Conservation (phyloP, 2,113 vertebrate species). For the Zeus faber region DNA sequence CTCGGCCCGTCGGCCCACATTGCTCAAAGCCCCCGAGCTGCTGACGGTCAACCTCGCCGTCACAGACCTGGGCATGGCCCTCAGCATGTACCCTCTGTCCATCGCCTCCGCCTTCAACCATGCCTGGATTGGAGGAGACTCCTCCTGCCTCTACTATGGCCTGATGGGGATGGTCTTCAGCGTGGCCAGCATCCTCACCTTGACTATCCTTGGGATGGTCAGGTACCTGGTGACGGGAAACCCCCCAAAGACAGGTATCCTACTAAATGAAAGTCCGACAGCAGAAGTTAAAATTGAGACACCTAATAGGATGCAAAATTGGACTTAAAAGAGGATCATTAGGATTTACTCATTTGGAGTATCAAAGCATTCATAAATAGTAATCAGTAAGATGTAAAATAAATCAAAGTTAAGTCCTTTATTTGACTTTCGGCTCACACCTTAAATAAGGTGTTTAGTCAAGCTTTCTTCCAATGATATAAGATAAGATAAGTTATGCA, state of each 20-base stretch:
- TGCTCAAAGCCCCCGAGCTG: conserved; percentile 62
- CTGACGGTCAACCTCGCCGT: conserved; percentile 62
- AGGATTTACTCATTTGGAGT: too few relatives aligned
- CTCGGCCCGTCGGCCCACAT: conserved; percentile 16
- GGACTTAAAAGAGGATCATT: too few relatives aligned
- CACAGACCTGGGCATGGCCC: conserved; percentile 66
- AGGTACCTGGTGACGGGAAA: conserved; percentile 57
- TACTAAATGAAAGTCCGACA: too few relatives aligned
- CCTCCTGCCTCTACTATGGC: conserved; percentile 60
- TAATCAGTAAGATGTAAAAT: too few relatives aligned
- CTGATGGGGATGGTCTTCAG: conserved; percentile 71
- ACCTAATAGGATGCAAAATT: too few relatives aligned
- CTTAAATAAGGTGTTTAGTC: too few relatives aligned
- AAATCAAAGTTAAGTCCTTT: too few relatives aligned
- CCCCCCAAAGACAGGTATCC: conserved; percentile 54
- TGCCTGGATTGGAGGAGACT: conserved; percentile 60
- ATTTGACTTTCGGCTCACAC: too few relatives aligned
- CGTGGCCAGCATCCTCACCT: conserved; percentile 65
- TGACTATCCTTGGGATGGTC: conserved; percentile 60
- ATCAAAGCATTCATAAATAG: too few relatives aligned
- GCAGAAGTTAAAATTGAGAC: too few relatives aligned
- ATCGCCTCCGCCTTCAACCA: conserved; percentile 63
- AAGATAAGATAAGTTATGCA: too few relatives aligned
- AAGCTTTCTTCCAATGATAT: too few relatives aligned
- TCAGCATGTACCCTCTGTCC: conserved; percentile 69